Conservation (phyloP, 1,140 invertebrate genomes). For the Chlorops oryzae region DNA sequence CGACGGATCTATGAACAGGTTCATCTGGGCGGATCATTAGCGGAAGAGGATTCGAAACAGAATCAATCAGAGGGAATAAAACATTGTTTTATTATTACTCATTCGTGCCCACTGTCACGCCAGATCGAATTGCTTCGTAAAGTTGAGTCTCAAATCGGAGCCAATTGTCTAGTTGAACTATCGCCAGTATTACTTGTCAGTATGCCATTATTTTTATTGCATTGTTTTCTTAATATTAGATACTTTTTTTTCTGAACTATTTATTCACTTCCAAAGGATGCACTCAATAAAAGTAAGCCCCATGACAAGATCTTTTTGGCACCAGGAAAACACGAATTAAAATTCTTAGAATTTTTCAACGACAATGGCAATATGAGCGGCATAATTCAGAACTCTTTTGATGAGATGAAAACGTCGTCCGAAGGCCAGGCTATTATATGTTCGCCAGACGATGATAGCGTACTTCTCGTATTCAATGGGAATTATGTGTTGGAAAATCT, state of each 20-base stretch:
- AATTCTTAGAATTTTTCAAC: conserved; percentile 38
- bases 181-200: conserved; percentile 29
- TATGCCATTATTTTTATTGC: not conserved
- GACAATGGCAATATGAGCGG: conserved; percentile 29
- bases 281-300: conserved; percentile 47
- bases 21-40: too few relatives aligned
- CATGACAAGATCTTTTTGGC: conserved; percentile 32
- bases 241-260: not conserved
- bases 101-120: conserved; percentile 47
- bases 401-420: not conserved
- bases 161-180: conserved; percentile 45
- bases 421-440: conserved; percentile 32
- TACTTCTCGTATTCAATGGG: conserved; percentile 45
- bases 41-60: too few relatives aligned
- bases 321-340: conserved; percentile 33
- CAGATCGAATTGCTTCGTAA: conserved; percentile 49
- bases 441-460: conserved; percentile 45
- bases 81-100: conserved; percentile 51
- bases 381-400: conserved; percentile 9
- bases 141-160: conserved; percentile 41
- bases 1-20: conserved; percentile 49
- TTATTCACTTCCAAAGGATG: conserved; percentile 30
- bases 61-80: conserved; percentile 12
- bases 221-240: not conserved
- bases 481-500: conserved; percentile 46